These are phyloP conservation scores for Drosophila jambulina DNA, from an alignment of 1,140 invertebrate genomes.

Conservation along the genomic window DNA sequence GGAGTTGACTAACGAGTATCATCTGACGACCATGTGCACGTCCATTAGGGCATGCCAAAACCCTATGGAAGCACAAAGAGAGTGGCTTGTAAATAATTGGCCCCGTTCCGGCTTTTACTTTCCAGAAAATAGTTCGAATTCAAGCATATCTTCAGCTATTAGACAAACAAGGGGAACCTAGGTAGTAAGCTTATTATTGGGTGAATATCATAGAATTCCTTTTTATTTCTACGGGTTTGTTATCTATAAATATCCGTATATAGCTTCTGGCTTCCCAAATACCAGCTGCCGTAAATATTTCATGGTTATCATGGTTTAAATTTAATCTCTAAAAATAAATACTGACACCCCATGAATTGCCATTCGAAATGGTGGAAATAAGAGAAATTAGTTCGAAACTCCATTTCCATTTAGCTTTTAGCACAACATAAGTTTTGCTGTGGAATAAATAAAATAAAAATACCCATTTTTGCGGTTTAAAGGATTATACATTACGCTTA, in stretches of 20 bases:
- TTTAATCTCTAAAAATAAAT: not conserved
- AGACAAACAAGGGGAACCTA: not conserved
- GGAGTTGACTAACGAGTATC: slow-evolving; percentile 21
- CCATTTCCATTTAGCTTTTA: slow-evolving; percentile 1
- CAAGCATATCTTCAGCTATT: not conserved
- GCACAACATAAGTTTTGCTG: not conserved
- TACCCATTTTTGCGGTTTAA: slow-evolving; percentile 3
- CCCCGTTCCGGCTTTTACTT: not conserved
- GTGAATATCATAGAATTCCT: not conserved
- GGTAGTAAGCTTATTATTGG: no score
- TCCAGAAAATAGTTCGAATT: not conserved
- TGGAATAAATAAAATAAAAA: not conserved
- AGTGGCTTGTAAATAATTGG: slow-evolving; percentile 18
- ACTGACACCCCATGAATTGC: no score
- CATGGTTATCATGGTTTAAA: not conserved
- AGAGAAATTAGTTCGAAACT: not conserved
- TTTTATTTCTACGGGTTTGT: not conserved
- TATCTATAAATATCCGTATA: not conserved
- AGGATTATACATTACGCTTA: not conserved
- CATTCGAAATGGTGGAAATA: not conserved
- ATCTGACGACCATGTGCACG: slow-evolving; percentile 14
- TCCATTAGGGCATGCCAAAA: slow-evolving; percentile 8
- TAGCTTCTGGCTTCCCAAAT: not conserved
- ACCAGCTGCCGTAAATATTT: not conserved
- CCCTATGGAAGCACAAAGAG: not conserved